Percentiles rank a stretch among this genome's conserved stretches.
Conservation (phyloP, 2,888 invertebrate genomes). For the Hirtodrosophila duncani region DNA sequence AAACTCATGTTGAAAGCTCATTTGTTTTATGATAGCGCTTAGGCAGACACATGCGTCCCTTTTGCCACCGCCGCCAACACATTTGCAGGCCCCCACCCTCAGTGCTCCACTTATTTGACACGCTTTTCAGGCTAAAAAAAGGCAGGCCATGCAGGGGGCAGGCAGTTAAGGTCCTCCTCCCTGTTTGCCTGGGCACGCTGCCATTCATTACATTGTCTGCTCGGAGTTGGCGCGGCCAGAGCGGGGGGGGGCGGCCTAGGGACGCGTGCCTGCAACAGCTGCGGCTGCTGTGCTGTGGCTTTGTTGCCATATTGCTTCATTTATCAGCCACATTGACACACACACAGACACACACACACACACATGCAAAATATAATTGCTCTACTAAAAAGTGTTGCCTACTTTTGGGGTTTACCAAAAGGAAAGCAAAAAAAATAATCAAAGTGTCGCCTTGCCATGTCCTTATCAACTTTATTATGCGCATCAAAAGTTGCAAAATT, state of each 20-base stretch:
- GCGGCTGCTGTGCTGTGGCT: constrained; percentile 15
- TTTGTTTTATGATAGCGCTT: constrained; percentile 63
- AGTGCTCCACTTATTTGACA: constrained; percentile 64
- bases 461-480: constrained; percentile 67
- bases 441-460: constrained; percentile 45
- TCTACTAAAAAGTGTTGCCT: constrained; percentile 38
- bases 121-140: constrained; percentile 51
- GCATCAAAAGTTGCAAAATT: constrained; percentile 67
- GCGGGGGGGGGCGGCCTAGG: not conserved
- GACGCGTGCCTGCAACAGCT: constrained; percentile 11
- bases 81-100: not conserved
- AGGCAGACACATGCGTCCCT: constrained; percentile 48
- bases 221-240: not conserved
- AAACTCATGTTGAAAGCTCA: constrained; percentile 67
- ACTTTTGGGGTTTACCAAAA: constrained; percentile 36
- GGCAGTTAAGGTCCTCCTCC: constrained; percentile 17
- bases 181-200: constrained; percentile 37
- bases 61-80: constrained; percentile 9
- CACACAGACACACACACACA: not conserved
- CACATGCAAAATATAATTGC: constrained; percentile 45
- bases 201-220: constrained; percentile 61
- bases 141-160: constrained; percentile 21
- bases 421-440: constrained; percentile 38
- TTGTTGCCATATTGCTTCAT: constrained; percentile 28
- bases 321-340: constrained; percentile 24